phyloP scores from a whole-genome alignment of 2,113 vertebrate species.

The Tragelaphus imberbis region DNA sequence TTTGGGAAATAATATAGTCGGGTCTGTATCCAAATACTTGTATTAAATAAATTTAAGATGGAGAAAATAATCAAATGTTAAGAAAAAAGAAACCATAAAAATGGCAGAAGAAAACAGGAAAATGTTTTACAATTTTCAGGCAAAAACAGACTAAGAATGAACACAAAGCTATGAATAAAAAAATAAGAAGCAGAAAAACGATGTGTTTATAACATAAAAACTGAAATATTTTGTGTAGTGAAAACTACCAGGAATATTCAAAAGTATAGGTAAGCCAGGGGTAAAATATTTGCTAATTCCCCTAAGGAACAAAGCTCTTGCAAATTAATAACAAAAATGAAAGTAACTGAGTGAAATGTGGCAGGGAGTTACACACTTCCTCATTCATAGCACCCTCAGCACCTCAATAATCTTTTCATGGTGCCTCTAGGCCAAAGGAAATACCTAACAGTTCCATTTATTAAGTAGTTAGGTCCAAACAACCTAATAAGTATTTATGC shows the following conservation, averaged over 20 bases:
- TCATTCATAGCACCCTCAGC: neutral
- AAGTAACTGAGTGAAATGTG: neutral
- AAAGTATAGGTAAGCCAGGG: conserved; percentile 1
- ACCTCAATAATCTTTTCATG: conserved; percentile 23
- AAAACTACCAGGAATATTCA: neutral
- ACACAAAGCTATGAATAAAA: neutral
- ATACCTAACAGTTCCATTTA: conserved; percentile 35
- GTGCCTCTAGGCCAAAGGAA: conserved; percentile 20
- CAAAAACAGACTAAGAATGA: conserved; percentile 4
- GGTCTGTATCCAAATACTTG: neutral
- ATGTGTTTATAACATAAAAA: neutral
- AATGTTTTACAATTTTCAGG: neutral
- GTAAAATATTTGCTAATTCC: conserved; percentile 18
- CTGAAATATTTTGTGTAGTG: neutral
- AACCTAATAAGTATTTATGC: conserved; percentile 17
- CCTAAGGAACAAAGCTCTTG: neutral
- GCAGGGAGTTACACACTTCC: neutral
- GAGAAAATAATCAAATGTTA: neutral
- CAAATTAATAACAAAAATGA: conserved; percentile 31
- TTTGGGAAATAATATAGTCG: neutral
- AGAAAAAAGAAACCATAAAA: conserved; percentile 29
- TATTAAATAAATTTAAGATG: neutral
- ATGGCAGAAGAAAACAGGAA: neutral
- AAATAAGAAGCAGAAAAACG: neutral
- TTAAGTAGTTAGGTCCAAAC: conserved; percentile 43